Base-by-base conservation (phyloP, 2,888 invertebrate species). In the Emmelina monodactyla region DNA sequence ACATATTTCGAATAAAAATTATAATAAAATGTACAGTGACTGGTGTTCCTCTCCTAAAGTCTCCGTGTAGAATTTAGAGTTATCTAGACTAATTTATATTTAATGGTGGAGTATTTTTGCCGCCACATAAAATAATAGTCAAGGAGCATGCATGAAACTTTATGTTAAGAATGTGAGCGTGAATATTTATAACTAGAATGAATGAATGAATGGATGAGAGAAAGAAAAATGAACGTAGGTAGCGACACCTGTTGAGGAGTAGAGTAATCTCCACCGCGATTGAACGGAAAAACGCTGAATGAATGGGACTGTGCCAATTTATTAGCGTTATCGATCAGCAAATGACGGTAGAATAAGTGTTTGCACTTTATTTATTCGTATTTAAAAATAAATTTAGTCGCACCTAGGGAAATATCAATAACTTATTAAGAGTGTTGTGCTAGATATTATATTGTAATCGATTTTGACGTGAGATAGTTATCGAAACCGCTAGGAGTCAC, bases 341-440 rank as follows among this genome's bases (percentile, higher is more conserved):
- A 62, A 72, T 55, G 69, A 71, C 57, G 58, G 72, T 83, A 83
- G 81, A 65, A 35, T 83, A 82, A 82, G 82, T 82, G 80, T 81
- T 78, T 81, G 81, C 82, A 82, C 82, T 80, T 80, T 80, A 79
- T 78, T 78, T 79, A 79, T 78, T 78, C 76, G 65, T 76, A 75
- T 66, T 76, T 75, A 79, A 63, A 61, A 67, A 73, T 73, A 76
- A 73, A 66, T 62, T 76, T 79, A 79, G 79, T 72, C 72, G 79
- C 79, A 79, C 79, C 70, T 79, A 79, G 79, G 60, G 66, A 76
- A 76, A 79, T 78, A 79, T 78, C 79, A 79, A 78, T 78, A 78
- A 76, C 72, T 75, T 76, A 76, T 69, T 79, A 76, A 79, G 78
- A 79, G 78, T 78, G 79, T 78, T 78, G 79, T 79, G 79, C 75